These are phyloP conservation scores for Megalops atlanticus DNA, from an alignment of 2,113 vertebrate species.

Conservation along the genomic window DNA sequence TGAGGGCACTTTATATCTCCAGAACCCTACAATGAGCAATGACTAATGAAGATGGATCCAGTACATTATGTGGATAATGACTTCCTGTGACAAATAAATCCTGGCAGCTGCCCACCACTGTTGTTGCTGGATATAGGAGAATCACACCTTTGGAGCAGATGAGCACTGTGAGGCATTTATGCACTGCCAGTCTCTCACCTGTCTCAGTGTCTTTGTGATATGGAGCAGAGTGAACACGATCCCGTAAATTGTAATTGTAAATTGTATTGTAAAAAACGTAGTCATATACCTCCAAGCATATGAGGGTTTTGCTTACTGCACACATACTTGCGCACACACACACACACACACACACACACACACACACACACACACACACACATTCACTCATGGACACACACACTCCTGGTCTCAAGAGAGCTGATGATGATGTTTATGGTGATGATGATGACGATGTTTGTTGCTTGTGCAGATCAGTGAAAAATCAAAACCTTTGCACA, in stretches of 20 bases:
- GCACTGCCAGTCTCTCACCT: background rate
- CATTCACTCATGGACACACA: background rate
- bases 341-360: too few species aligned
- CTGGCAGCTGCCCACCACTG: conserved; percentile 7
- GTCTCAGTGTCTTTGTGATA: background rate
- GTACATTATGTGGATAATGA: conserved; percentile 49
- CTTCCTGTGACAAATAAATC: conserved; percentile 52
- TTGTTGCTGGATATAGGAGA: conserved; percentile 6
- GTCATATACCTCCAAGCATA: background rate
- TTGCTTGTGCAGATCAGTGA: background rate
- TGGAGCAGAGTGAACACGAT: too few species aligned
- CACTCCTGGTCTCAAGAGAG: background rate
- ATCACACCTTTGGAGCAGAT: background rate
- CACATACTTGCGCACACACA: background rate
- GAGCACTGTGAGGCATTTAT: background rate
- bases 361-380: too few species aligned
- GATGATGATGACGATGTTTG: background rate
- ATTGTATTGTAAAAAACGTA: too few species aligned
- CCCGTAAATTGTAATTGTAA: too few species aligned
- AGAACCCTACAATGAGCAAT: conserved; percentile 44
- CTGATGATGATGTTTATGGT: conserved; percentile 1
- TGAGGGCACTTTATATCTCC: conserved; percentile 45
- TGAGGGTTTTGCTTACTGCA: too few species aligned
- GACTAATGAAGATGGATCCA: conserved; percentile 63
- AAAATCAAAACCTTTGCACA: conserved; percentile 8